A percentile compares a stretch with the other conserved stretches of the same genome.
Conservation (phyloP, 2,113 vertebrate genomes). For the Pseudopodoces humilis region DNA sequence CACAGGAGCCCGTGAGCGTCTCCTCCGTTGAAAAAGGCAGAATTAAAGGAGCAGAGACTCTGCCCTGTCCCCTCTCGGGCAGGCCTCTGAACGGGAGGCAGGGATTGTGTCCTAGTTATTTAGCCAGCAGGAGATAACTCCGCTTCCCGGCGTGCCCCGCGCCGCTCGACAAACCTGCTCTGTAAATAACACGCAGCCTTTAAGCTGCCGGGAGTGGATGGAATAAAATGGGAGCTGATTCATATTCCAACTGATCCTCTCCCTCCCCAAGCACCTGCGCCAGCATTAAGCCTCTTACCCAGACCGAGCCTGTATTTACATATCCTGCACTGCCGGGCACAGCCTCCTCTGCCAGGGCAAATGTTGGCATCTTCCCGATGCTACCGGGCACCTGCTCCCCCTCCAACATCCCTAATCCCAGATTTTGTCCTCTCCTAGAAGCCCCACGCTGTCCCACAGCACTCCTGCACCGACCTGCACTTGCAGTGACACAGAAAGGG, state of each 20-base stretch:
- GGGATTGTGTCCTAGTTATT: not conserved
- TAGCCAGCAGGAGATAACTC: not conserved
- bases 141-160: not conserved
- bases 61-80: not conserved
- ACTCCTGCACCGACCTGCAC: rapidly evolving
- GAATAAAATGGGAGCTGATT: slow-evolving; percentile 34
- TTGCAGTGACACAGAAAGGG: rapidly evolving
- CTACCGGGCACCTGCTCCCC: not conserved
- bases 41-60: not conserved
- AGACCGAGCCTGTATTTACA: not conserved
- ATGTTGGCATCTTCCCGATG: rapidly evolving
- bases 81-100: not conserved
- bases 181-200: slow-evolving; percentile 24
- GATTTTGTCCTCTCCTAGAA: not conserved
- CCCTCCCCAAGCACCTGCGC: not conserved
- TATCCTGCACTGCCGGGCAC: not conserved
- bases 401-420: not conserved
- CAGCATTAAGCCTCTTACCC: not conserved
- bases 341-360: not conserved
- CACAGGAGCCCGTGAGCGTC: not conserved
- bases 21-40: not conserved
- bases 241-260: not conserved
- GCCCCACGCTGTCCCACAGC: not conserved
- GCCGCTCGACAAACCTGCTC: slow-evolving; percentile 12
- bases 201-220: not conserved